Base-by-base conservation (phyloP, 2,888 invertebrate species). In the Entomobrya proxima region DNA sequence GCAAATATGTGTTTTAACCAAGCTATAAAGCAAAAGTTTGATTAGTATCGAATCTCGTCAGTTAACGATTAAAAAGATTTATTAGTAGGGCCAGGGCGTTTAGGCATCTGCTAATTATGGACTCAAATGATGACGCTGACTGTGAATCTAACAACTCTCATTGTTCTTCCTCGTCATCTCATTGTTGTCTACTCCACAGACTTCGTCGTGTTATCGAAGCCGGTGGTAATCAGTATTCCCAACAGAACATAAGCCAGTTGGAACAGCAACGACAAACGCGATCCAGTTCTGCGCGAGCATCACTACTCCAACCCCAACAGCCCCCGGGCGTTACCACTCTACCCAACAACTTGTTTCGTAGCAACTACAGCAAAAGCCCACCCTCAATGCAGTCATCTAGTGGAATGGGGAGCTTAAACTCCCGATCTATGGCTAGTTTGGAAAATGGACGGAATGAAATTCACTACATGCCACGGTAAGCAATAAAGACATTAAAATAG, bases 321-420 rank as follows among this genome's bases (percentile, higher is more conserved):
- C 40, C 24, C 21, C 27, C 69, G 5, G 61, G 61, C 7, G 35
- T 35, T 32, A 50, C 37, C 18, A 85, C 75, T 1, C 9, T 80
- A 18, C 85, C 86, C 2, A 86, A 76, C 18, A 86, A 86, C 58
- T 64, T 86, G 21, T 86, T 76, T 55, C 67, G 80, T 0, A 67
- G 67, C 6, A 81, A 64, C 18, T 67, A 44, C 18, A 75, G 75
- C n/a, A 86, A 86, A 37, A 81, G 80, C 11, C 86, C 86, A n/a
- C 80, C 80, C 4, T 86, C 86, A 40, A 80, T 86, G 76, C 86
- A 86, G 24, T 81, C 85, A 0, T 85, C 86, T 4, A 86, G 86
- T 81, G 86, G 86, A 0, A 75, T 86, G 24, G 86, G 86, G 32
- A 86, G 86, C 32, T 64, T 85, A 75, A 85, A 85, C 24, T 85